Base-by-base conservation (phyloP, 2,797 vertebrate genomes). In the Enteromius unitaeniatus region DNA sequence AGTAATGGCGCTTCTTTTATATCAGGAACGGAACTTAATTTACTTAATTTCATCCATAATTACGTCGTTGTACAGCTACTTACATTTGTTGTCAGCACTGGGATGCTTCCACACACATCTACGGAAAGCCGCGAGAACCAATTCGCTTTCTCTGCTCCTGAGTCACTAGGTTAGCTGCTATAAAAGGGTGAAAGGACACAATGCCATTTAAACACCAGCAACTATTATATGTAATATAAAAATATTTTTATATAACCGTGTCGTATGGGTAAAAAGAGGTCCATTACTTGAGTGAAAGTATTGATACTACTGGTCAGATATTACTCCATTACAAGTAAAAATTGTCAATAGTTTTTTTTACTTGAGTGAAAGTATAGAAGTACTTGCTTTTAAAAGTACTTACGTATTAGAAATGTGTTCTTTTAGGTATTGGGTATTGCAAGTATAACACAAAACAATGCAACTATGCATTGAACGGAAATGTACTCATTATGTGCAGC, bases 61-160 rank as follows among this genome's bases (percentile, higher is more conserved):
- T 79, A 49, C 31, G 21, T 67, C 78, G 67, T 60, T 68, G 62
- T 79, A 78, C 31, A 53, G 53, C 58, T 86, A 83, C 86, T 86
- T 83, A 89, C 86, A 85, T 78, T 84, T 75, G 79, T 40, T 68
- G 34, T 76, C 82, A 53, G 53, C 26, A 40, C 81, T 68, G 73
- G 49, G 72, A 68, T 64, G 68, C n/a, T 55, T 83, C 81, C 77
- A 78, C 81, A 82, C 79, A 74, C 80, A 17, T 49, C 26, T 85
- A 89, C 85, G 85, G 88, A 58, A 76, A 45, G 15, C 14, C 17
- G 65, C 17, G 11, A 40, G 28, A 75, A 55, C 17, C 81, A 89
- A 80, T 37, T 6, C 51, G 21, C 53, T 60, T 68, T 65, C 55
- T 45, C 23, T 23, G 19, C 42, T 58, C 1, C 21, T 11, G 34